These are phyloP conservation scores for Rugalucina vietnamica DNA, from an alignment of 2,888 invertebrate genomes.

Conservation along the genomic window DNA sequence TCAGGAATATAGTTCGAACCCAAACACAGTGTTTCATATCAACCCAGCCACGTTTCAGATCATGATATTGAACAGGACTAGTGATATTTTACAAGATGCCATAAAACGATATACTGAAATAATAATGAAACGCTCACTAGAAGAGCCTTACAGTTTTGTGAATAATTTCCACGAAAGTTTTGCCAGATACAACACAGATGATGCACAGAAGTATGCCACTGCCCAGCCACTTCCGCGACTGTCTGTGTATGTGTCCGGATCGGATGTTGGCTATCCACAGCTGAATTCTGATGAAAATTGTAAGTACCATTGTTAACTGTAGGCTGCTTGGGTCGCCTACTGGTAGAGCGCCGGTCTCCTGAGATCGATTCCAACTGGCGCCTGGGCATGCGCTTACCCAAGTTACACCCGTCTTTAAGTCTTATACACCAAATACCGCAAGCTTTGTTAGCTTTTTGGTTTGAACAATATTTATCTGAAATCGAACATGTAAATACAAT, in stretches of 20 bases:
- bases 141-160: slow-evolving; percentile 60
- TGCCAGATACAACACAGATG: neutral
- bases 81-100: slow-evolving; percentile 86
- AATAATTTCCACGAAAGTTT: slow-evolving; percentile 47
- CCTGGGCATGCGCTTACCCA: too few relatives aligned
- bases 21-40: slow-evolving; percentile 34
- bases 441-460: too few relatives aligned
- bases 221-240: slow-evolving; percentile 27
- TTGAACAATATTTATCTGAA: too few relatives aligned
- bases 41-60: slow-evolving; percentile 50
- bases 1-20: slow-evolving; percentile 16
- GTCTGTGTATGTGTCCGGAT: slow-evolving; percentile 24
- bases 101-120: slow-evolving; percentile 85
- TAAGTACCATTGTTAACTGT: slow-evolving; percentile 67
- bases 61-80: slow-evolving; percentile 83
- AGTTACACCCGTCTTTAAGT: too few relatives aligned
- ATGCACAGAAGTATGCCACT: slow-evolving; percentile 32
- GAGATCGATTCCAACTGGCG: too few relatives aligned
- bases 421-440: too few relatives aligned
- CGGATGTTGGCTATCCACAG: slow-evolving; percentile 55
- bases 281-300: slow-evolving; percentile 71
- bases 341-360: too few relatives aligned
- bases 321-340: too few relatives aligned
- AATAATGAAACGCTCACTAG: slow-evolving; percentile 79
- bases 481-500: too few relatives aligned